These are phyloP conservation scores for Amiota communis DNA, from an alignment of 2,888 invertebrate species.

Conservation along the genomic window DNA sequence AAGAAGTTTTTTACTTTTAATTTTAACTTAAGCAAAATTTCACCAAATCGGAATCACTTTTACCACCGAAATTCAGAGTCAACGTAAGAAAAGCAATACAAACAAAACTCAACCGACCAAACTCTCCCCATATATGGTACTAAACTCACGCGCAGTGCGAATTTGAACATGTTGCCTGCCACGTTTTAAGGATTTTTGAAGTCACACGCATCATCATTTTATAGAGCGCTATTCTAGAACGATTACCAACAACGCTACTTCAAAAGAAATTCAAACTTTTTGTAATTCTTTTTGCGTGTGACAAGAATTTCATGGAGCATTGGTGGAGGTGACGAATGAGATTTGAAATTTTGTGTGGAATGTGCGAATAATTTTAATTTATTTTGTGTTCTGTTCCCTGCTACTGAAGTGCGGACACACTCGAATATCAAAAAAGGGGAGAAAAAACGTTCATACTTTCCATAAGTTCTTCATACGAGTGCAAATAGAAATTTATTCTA, in stretches of 20 bases:
- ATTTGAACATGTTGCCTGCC: slow-evolving; percentile 65
- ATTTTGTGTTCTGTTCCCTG: slow-evolving; percentile 23
- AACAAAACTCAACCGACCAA: slow-evolving; percentile 6
- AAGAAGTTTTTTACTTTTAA: no score
- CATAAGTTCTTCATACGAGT: no score
- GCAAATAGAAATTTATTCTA: no score
- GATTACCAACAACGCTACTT: slow-evolving; percentile 37
- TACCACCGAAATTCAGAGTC: slow-evolving; percentile 25
- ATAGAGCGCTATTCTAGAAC: slow-evolving; percentile 20
- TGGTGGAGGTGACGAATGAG: slow-evolving; percentile 59
- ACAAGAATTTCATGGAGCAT: slow-evolving; percentile 52
- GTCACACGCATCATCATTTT: slow-evolving; percentile 58
- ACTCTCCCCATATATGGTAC: neutral
- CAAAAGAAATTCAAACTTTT: slow-evolving; percentile 51
- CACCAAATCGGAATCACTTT: neutral
- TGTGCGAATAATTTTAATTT: slow-evolving; percentile 59
- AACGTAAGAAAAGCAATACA: slow-evolving; percentile 23
- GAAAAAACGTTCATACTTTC: no score
- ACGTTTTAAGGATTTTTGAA: slow-evolving; percentile 69
- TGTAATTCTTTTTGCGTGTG: slow-evolving; percentile 49
- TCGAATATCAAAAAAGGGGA: no score
- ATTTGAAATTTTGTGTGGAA: slow-evolving; percentile 58
- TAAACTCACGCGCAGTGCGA: slow-evolving; percentile 41
- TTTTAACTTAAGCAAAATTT: no score
- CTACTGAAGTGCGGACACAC: no score